Evolutionary conservation across 2,797 vertebrate genomes (phyloP), one percentile per base, ranked within the genome.

Genomic region (Chloroceryle amazona): DNA sequence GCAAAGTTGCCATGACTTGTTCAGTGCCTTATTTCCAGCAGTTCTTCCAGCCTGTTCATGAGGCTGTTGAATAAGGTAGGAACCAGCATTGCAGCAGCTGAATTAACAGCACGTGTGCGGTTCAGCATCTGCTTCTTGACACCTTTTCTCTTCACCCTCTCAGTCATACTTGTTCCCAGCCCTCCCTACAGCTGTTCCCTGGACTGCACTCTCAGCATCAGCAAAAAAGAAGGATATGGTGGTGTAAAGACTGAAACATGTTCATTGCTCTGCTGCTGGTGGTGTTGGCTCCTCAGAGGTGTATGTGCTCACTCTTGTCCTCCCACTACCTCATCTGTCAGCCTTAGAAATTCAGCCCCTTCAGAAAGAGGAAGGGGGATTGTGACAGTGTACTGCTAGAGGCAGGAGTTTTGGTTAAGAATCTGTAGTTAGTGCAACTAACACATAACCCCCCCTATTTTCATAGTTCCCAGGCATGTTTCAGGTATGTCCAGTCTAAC

Each of bases 331-430:
- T 86, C 55, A 1, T 52, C 18, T 68, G 46, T 73, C 54, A 44
- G 12, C 39, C 66, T 70, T 70, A 78, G 1, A 85, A 73, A 82
- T 85, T 84, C 81, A 90, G 46, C 65, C 81, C 60, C 90, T 67
- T 76, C 66, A 81, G 92, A 82, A 94, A 60, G 57, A 81, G 47
- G 91, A 92, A 79, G 81, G 86, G 89, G 86, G 33, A 73, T 76
- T 90, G 73, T 25, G 37, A 18, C 2, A 2, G 28, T 58, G 62
- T 60, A 39, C 55, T 86, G 90, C 86, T 86, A 8, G 58, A 63
- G 73, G 68, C 70, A 83, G 76, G 58, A 92, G 44, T 93, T 70
- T 62, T 83, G 60, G 66, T 84, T 66, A 60, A 65, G 46, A 79
- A 70, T 72, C 81, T 22, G 9, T 25, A 13, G 15, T 35, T 70